Percentiles rank a stretch among this genome's conserved stretches.
phyloP scores from a whole-genome alignment of 2,888 invertebrate species.

The Rhogogaster chlorosoma region DNA sequence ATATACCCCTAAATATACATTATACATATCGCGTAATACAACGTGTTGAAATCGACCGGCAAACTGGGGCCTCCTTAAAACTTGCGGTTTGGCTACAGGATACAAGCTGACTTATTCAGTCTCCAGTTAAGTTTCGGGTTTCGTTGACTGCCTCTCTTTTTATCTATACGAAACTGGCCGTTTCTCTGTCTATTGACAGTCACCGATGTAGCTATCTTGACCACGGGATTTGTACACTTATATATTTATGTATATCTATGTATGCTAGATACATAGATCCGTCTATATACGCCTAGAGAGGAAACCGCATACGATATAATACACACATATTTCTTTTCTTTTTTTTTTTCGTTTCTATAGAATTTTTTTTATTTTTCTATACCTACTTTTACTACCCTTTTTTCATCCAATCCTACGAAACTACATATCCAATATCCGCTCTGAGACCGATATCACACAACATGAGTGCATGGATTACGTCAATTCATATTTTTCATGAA shows the following conservation, averaged over 20 bases:
- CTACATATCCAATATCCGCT: conserved; percentile 13
- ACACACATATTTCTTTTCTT: not conserved
- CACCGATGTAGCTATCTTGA: not conserved
- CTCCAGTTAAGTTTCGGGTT: conserved; percentile 36
- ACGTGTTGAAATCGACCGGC: conserved; percentile 21
- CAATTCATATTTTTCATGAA: not conserved
- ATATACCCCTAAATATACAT: not conserved
- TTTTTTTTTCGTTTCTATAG: not conserved
- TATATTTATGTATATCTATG: not conserved
- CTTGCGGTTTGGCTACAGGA: conserved; percentile 39
- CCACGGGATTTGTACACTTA: not conserved
- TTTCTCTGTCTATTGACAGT: not conserved
- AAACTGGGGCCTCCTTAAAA: conserved; percentile 42
- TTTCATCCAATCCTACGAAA: not conserved
- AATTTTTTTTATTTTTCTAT: not conserved
- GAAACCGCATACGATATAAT: conserved; percentile 7
- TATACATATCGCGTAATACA: not conserved
- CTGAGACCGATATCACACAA: not conserved
- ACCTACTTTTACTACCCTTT: not conserved
- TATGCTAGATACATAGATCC: not conserved
- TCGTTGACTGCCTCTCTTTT: not conserved
- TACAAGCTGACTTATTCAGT: conserved; percentile 40
- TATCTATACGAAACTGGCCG: not conserved
- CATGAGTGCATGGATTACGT: not conserved
- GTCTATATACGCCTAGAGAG: not conserved